Evolutionary conservation across 2,797 vertebrate genomes (phyloP).

Genomic region (Nyctalus aviator): DNA sequence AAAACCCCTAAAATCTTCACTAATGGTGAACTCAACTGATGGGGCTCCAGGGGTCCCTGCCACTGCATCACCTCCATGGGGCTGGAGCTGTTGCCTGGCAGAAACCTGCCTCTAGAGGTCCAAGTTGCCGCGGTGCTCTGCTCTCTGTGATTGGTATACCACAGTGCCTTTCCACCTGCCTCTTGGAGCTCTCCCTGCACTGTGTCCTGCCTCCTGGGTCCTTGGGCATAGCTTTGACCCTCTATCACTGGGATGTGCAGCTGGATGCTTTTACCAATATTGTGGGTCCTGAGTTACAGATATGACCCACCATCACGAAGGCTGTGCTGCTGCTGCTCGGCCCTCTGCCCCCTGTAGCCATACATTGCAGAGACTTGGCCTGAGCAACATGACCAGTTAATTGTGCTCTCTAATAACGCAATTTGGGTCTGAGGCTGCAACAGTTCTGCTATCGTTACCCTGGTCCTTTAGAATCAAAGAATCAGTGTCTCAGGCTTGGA

Average conservation of each 20-base stretch:
- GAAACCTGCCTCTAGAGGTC: neutral
- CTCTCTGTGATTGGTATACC: neutral
- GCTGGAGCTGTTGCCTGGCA: neutral
- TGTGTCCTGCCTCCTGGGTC: neutral
- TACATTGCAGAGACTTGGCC: neutral
- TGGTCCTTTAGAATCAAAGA: neutral
- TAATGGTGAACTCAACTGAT: neutral
- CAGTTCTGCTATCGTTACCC: neutral
- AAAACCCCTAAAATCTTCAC: neutral
- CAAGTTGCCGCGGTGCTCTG: too few relatives aligned
- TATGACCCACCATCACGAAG: neutral
- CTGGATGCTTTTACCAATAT: neutral
- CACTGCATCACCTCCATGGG: neutral
- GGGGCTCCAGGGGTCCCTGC: neutral
- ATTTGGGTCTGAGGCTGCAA: neutral
- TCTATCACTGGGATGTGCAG: neutral
- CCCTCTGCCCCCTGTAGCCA: neutral
- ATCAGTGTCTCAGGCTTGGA: neutral
- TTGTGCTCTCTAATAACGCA: neutral
- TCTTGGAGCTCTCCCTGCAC: neutral
- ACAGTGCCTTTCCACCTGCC: neutral
- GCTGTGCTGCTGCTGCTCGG: neutral
- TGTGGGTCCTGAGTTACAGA: neutral
- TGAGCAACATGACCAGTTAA: neutral
- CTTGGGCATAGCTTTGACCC: neutral